phyloP scores from a whole-genome alignment of 2,888 invertebrate genomes.

The Tenthredo distinguenda region DNA sequence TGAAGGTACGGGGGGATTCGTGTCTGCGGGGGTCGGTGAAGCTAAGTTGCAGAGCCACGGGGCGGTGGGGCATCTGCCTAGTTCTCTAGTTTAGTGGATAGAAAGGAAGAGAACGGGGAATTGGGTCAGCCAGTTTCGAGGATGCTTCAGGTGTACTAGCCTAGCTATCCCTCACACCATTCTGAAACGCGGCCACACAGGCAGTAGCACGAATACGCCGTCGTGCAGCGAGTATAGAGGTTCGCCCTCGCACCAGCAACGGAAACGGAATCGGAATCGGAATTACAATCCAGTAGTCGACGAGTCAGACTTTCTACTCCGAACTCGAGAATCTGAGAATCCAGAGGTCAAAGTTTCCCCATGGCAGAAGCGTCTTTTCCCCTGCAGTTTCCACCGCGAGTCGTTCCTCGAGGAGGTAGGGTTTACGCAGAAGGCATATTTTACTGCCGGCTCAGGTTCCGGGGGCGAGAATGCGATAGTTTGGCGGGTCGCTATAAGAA shows the following conservation, averaged over 20 bases:
- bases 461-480: conserved; percentile 9
- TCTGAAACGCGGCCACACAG: conserved; percentile 5
- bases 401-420: not conserved
- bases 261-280: conserved; percentile 15
- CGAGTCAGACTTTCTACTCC: not conserved
- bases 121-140: conserved; percentile 74
- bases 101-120: conserved; percentile 61
- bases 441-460: not conserved
- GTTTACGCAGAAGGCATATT: not conserved
- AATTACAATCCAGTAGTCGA: not conserved
- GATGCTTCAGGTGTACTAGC: conserved; percentile 71
- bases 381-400: not conserved
- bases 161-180: conserved; percentile 53
- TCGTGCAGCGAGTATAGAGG: conserved; percentile 8
- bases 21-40: conserved; percentile 27
- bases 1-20: conserved; percentile 52
- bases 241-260: not conserved
- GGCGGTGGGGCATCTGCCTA: conserved; percentile 52
- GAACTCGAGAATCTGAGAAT: not conserved
- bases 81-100: conserved; percentile 50
- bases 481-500: not conserved
- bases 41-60: conserved; percentile 29
- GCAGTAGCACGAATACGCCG: not conserved
- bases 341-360: not conserved
- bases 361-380: not conserved